phyloP scores from a whole-genome alignment of 2,113 vertebrate species.

The Engystomops pustulosus region DNA sequence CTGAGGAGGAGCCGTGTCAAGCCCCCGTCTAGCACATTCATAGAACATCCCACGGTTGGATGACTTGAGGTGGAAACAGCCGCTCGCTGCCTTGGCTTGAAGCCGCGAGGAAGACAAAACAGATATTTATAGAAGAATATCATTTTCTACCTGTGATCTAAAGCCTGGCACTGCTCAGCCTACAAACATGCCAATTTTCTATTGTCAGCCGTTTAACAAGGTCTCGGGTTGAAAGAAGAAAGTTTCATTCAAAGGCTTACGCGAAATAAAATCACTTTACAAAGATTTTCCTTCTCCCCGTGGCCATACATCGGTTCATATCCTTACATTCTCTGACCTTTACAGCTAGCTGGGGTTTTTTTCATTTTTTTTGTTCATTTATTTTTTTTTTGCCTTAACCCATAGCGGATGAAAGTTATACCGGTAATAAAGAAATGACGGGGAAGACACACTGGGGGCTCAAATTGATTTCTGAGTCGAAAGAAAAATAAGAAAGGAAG shows the following conservation, averaged over 20 bases:
- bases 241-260: slow-evolving; percentile 29
- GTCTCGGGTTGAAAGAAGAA: slow-evolving; percentile 32
- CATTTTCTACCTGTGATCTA: slow-evolving; percentile 48
- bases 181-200: slow-evolving; percentile 56
- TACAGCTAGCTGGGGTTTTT: slow-evolving; percentile 6
- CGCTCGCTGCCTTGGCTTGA: slow-evolving; percentile 39
- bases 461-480: slow-evolving; percentile 20
- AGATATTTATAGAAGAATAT: slow-evolving; percentile 51
- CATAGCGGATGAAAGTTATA: slow-evolving; percentile 8
- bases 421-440: slow-evolving; percentile 4
- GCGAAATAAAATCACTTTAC: slow-evolving; percentile 32
- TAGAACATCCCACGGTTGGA: slow-evolving; percentile 26
- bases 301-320: slow-evolving; percentile 8
- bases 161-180: slow-evolving; percentile 30
- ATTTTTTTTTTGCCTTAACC: slow-evolving; percentile 32
- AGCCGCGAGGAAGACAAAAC: slow-evolving; percentile 38
- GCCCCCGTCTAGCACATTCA: slow-evolving; percentile 31
- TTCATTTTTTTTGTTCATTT: slow-evolving; percentile 30
- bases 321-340: slow-evolving; percentile 28
- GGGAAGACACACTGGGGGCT: not conserved
- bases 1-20: slow-evolving; percentile 39
- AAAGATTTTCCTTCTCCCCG: slow-evolving; percentile 31
- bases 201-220: slow-evolving; percentile 52
- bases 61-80: slow-evolving; percentile 38
- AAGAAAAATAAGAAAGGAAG: not conserved